phyloP scores from a whole-genome alignment of 2,113 vertebrate genomes.

The Bubo blakistoni region DNA sequence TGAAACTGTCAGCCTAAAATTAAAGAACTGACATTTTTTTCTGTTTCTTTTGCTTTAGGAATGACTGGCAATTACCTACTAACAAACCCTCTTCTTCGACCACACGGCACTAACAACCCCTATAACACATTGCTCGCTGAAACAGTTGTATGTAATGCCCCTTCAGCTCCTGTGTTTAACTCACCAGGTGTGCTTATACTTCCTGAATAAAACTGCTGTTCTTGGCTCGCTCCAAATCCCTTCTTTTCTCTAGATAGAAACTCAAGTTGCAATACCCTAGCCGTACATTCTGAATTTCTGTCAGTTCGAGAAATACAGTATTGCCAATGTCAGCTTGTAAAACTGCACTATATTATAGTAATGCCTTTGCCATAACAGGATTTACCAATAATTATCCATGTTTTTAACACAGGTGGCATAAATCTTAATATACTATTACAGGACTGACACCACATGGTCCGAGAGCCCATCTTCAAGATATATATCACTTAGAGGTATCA shows the following conservation, averaged over 20 bases:
- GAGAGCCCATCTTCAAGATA: conserved; percentile 86
- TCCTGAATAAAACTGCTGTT: conserved; percentile 72
- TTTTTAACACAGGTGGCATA: conserved; percentile 87
- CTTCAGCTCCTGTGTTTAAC: conserved; percentile 99
- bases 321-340: conserved; percentile 76
- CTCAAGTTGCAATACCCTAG: conserved; percentile 42
- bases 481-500: conserved; percentile 86
- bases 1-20: conserved; percentile 71
- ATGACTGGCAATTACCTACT: conserved; percentile 99
- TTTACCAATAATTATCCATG: conserved; percentile 84
- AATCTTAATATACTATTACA: conserved; percentile 89
- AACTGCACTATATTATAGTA: conserved; percentile 88
- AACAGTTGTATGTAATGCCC: conserved; percentile 99
- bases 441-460: conserved; percentile 84
- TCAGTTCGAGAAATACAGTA: conserved; percentile 50
- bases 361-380: conserved; percentile 73
- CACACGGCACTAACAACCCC: conserved; percentile 99
- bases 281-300: conserved; percentile 46
- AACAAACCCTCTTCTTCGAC: conserved; percentile 99
- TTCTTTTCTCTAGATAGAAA: conserved; percentile 61
- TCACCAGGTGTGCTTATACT: conserved; percentile 98
- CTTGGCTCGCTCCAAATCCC: conserved; percentile 64
- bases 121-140: conserved; percentile 99
- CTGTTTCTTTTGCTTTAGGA: conserved; percentile 92
- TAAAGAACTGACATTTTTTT: conserved; percentile 82